phyloP scores from a whole-genome alignment of 2,797 vertebrate genomes.

The Prunella strophiata region DNA sequence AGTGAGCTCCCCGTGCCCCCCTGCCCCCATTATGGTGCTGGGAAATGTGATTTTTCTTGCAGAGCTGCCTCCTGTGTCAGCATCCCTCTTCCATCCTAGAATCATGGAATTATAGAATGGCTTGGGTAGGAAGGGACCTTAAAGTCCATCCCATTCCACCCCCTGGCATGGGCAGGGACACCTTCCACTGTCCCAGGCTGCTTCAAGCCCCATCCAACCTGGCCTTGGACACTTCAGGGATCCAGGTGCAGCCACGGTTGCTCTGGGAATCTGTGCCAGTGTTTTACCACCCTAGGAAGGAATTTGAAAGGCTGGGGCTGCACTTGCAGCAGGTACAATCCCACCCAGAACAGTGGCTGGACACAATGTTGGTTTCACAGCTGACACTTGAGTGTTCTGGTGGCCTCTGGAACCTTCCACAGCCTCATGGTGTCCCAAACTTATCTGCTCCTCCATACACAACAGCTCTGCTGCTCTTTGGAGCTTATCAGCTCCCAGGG shows the following conservation, averaged over 20 bases:
- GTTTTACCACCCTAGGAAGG: background rate
- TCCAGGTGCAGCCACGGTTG: background rate
- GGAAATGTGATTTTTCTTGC: background rate
- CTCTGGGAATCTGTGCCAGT: background rate
- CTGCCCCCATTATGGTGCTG: fast-evolving
- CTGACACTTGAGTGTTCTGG: fast-evolving
- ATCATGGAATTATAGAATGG: background rate
- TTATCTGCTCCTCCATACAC: background rate
- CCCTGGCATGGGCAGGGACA: background rate
- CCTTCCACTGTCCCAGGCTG: background rate
- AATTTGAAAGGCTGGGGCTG: background rate
- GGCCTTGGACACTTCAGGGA: background rate
- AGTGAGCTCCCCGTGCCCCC: fast-evolving
- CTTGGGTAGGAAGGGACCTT: background rate
- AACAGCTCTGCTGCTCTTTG: background rate
- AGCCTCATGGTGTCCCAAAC: fast-evolving
- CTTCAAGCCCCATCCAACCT: background rate
- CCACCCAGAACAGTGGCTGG: background rate
- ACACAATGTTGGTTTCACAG: fast-evolving
- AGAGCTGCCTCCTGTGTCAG: background rate
- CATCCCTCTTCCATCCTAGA: background rate
- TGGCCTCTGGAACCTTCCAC: background rate
- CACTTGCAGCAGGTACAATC: background rate
- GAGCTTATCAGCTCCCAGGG: background rate
- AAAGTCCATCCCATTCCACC: fast-evolving